Evolutionary conservation across 1,140 invertebrate species (phyloP).

Genomic region (Probaryconus sp.): DNA sequence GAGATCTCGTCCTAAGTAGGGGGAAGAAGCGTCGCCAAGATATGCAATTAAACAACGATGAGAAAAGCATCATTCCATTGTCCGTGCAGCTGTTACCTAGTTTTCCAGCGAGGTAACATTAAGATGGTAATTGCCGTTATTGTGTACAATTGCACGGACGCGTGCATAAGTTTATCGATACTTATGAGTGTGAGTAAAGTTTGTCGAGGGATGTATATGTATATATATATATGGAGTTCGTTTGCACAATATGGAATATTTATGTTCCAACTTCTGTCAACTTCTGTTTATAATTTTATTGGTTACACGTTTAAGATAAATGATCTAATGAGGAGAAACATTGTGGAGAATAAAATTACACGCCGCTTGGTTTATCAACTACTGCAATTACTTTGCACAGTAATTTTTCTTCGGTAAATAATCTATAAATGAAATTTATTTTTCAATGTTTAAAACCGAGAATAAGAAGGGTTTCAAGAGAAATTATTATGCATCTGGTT

Average conservation of each 20-base stretch:
- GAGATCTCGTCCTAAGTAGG: constrained; percentile 23
- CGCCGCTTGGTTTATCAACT: neutral
- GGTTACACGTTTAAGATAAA: constrained; percentile 19
- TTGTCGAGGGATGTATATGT: constrained; percentile 26
- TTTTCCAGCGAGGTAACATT: constrained; percentile 43
- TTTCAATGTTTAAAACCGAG: no score
- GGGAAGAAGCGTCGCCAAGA: constrained; percentile 10
- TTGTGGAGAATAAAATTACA: neutral
- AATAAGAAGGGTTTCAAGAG: no score
- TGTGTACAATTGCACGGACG: constrained; percentile 41
- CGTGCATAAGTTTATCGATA: constrained; percentile 32
- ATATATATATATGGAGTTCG: no score
- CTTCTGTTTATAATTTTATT: constrained; percentile 23
- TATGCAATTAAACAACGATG: constrained; percentile 25
- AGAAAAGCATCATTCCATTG: constrained; percentile 50
- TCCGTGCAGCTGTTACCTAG: constrained; percentile 56
- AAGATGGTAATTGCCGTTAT: constrained; percentile 57
- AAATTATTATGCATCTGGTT: no score
- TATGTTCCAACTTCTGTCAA: constrained; percentile 26
- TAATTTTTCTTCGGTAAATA: constrained; percentile 10
- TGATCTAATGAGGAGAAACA: constrained; percentile 17
- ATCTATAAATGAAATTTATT: no score
- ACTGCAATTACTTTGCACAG: neutral
- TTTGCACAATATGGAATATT: constrained; percentile 17
- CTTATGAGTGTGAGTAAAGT: constrained; percentile 7